Conservation (phyloP, 2,113 vertebrate genomes). For the Salvator merianae region DNA sequence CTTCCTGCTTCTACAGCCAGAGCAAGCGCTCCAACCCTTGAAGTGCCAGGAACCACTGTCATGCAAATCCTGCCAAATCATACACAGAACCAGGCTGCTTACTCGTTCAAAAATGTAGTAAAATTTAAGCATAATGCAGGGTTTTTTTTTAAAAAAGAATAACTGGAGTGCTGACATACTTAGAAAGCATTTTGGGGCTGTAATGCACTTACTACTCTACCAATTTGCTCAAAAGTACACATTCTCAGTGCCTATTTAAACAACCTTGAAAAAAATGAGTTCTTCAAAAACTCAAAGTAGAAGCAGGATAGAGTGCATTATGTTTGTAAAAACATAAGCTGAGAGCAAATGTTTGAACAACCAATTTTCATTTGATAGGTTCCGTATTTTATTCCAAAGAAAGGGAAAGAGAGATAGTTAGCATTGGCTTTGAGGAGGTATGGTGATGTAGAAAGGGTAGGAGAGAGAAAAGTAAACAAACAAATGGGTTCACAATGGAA, state of each 20-base stretch:
- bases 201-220: constrained; percentile 8
- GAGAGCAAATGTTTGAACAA: constrained; percentile 63
- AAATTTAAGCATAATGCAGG: neutral
- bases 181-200: neutral
- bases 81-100: fast-evolving
- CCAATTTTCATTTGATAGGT: constrained; percentile 45
- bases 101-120: neutral
- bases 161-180: neutral
- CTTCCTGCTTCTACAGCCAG: too few relatives aligned
- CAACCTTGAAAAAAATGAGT: constrained; percentile 29
- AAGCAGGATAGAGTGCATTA: neutral
- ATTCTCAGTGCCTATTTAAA: constrained; percentile 44
- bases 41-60: too few relatives aligned
- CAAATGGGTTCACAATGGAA: neutral
- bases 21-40: too few relatives aligned
- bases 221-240: constrained; percentile 42
- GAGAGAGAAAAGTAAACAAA: constrained; percentile 9
- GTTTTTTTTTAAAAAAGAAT: neutral
- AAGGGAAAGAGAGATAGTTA: constrained; percentile 16
- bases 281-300: constrained; percentile 33
- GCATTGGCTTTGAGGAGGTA: neutral
- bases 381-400: constrained; percentile 44
- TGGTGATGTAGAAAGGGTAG: neutral
- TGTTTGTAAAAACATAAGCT: constrained; percentile 42
- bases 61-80: too few relatives aligned